Base-by-base conservation (phyloP, 2,888 invertebrate genomes). In the Craniophora ligustri region DNA sequence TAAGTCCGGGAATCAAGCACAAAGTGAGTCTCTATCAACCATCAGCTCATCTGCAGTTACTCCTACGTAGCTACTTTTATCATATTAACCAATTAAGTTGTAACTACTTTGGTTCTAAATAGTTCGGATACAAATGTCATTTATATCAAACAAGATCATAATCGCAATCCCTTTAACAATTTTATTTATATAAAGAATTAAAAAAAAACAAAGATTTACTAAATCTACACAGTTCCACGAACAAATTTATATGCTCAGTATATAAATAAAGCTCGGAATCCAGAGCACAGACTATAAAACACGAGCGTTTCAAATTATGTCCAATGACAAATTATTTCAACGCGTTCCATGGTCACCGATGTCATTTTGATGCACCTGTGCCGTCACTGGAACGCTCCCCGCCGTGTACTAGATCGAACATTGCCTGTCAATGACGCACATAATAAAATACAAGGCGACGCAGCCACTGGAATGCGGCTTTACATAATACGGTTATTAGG, bases 321-420 rank as follows among this genome's bases (percentile, higher is more conserved):
- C 73, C 81, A 85, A 88, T 84, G 84, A 85, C 79, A 76, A 75
- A 79, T 69, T 81, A 79, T 80, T 81, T 76, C 67, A 68, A 74
- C 48, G 73, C 78, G 77, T 86, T 86, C 86, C 81, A 81, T 38
- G 63, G 44, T n/a, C 31, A 81, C 80, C 68, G 68, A 84, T 73
- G 78, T 79, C 79, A 75, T 79, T 69, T 78, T 61, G 72, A 73
- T 72, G 82, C 86, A 84, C 84, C 80, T 82, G 82, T 68, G 61
- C 15, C n/a, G 61, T 59, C 75, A 66, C 78, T 65, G 78, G 72
- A 65, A 61, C 66, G 75, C 84, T 56, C 82, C 87, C 87, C 77
- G 86, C 74, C 67, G 86, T 61, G 85, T 78, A 72, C 75, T 66
- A 59, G 79, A 86, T 85, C 81, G 84, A 85, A 78, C 77, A 63